phyloP scores from a whole-genome alignment of 1,140 invertebrate species.

The Tribolium castaneum region DNA sequence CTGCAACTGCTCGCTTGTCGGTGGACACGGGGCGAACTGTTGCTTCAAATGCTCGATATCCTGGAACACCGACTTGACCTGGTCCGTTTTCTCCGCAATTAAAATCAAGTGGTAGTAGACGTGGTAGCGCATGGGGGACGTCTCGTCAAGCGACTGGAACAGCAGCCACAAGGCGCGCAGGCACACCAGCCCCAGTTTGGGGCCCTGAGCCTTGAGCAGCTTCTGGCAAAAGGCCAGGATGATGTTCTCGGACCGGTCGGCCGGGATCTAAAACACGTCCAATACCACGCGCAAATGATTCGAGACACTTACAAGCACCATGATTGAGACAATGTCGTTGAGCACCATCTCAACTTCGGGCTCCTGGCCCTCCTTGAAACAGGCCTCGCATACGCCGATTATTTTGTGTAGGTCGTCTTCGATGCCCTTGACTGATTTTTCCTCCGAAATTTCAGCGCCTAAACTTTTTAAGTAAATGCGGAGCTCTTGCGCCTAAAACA shows the following conservation, averaged over 20 bases:
- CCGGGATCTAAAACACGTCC: slow-evolving; percentile 83
- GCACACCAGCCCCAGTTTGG: slow-evolving; percentile 83
- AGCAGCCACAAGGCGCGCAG: slow-evolving; percentile 90
- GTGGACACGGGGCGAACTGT: slow-evolving; percentile 84
- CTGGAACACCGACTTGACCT: slow-evolving; percentile 83
- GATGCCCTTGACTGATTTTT: slow-evolving; percentile 89
- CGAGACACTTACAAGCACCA: slow-evolving; percentile 82
- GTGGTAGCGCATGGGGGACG: slow-evolving; percentile 87
- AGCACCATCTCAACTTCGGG: slow-evolving; percentile 84
- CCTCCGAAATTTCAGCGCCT: slow-evolving; percentile 92
- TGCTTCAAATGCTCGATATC: slow-evolving; percentile 85
- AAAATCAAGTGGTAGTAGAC: slow-evolving; percentile 92
- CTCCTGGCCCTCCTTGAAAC: slow-evolving; percentile 88
- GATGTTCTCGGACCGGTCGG: slow-evolving; percentile 89
- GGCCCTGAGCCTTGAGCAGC: slow-evolving; percentile 88
- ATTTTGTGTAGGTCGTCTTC: slow-evolving; percentile 96
- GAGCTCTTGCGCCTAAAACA: slow-evolving; percentile 85
- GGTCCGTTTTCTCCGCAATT: slow-evolving; percentile 87
- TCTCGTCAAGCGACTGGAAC: slow-evolving; percentile 90
- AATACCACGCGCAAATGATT: no score
- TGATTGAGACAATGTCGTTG: slow-evolving; percentile 93
- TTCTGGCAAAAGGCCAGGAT: slow-evolving; percentile 94
- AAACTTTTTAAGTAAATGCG: slow-evolving; percentile 89
- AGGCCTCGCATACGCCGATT: slow-evolving; percentile 92
- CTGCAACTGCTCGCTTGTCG: slow-evolving; percentile 92